phyloP scores from a whole-genome alignment of 2,797 vertebrate genomes.

The Sebastes umbrosus region DNA sequence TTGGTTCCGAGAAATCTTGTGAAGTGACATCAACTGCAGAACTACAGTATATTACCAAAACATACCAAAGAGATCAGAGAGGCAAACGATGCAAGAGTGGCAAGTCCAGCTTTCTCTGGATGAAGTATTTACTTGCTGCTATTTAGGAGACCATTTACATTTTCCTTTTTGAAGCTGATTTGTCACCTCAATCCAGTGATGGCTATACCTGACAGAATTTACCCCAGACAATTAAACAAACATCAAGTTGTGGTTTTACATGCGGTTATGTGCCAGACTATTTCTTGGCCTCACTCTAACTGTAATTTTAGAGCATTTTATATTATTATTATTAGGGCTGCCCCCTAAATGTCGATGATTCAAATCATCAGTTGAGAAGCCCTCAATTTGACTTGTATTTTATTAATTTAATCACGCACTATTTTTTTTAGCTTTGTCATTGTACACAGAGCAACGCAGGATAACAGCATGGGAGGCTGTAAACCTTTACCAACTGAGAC shows the following conservation, averaged over 20 bases:
- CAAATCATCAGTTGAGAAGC: too few species aligned
- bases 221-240: background rate
- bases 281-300: background rate
- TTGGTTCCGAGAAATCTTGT: slow-evolving; percentile 2
- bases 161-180: background rate
- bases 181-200: background rate
- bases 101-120: background rate
- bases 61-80: background rate
- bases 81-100: background rate
- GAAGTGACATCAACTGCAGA: background rate
- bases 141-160: background rate
- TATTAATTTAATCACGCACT: too few species aligned
- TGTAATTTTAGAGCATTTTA: too few species aligned
- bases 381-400: too few species aligned
- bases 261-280: background rate
- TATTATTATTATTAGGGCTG: too few species aligned
- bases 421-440: too few species aligned
- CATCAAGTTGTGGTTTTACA: background rate
- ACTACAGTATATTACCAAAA: background rate
- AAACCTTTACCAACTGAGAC: background rate
- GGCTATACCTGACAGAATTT: background rate
- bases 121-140: background rate
- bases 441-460: too few species aligned
- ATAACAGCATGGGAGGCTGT: background rate
- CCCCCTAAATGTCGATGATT: rapidly evolving